Conservation (phyloP, 2,888 invertebrate species). For the Osedax frankpressi region DNA sequence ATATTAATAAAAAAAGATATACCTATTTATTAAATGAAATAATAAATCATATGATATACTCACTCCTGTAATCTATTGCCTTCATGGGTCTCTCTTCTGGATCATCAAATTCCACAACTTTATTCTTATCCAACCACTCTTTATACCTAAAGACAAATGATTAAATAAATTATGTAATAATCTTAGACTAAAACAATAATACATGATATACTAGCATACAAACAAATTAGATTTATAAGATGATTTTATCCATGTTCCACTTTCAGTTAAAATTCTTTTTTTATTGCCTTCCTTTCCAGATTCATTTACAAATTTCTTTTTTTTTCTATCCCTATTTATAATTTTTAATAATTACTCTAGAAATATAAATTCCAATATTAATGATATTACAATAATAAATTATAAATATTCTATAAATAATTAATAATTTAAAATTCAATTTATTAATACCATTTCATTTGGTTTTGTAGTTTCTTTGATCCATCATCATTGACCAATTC, state of each 20-base stretch:
- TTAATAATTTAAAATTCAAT: neutral
- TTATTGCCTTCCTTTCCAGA: conserved; percentile 45
- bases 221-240: conserved; percentile 73
- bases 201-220: too few relatives aligned
- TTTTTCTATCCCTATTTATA: conserved; percentile 68
- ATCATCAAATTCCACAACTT: conserved; percentile 29
- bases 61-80: neutral
- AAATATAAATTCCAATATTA: too few relatives aligned
- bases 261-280: conserved; percentile 83
- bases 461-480: conserved; percentile 44
- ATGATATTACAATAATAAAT: too few relatives aligned
- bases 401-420: too few relatives aligned
- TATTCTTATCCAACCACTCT: conserved; percentile 66
- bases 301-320: conserved; percentile 73
- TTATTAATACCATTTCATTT: conserved; percentile 51
- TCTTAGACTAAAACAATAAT: too few relatives aligned
- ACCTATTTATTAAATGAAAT: too few relatives aligned
- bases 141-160: conserved; percentile 57
- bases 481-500: conserved; percentile 64
- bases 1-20: too few relatives aligned
- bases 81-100: conserved; percentile 26
- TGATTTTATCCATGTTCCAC: conserved; percentile 83
- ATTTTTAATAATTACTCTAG: neutral
- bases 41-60: too few relatives aligned
- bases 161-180: too few relatives aligned